Conservation (phyloP, 2,113 vertebrate species). For the Labeo catla region DNA sequence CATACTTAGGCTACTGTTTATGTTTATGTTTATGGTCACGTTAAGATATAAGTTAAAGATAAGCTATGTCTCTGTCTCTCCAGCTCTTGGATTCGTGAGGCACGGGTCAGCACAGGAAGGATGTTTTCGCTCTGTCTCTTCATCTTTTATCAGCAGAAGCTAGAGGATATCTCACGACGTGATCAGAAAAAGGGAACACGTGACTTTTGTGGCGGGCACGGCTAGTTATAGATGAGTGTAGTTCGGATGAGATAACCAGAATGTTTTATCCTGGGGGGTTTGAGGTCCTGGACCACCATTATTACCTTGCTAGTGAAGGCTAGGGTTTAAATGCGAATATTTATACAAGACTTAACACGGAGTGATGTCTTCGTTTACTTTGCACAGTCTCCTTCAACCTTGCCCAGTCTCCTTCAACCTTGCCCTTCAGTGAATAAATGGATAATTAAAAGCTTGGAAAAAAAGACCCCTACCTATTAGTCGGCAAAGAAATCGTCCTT, state of each 20-base stretch:
- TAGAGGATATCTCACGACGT: constrained; percentile 4
- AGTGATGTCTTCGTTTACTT: background rate
- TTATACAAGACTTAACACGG: background rate
- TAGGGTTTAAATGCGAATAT: background rate
- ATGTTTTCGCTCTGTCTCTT: background rate
- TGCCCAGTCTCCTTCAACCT: background rate
- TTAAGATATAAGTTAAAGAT: background rate
- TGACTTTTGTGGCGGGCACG: background rate
- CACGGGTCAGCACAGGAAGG: background rate
- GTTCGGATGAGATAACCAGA: background rate
- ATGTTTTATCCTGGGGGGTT: background rate
- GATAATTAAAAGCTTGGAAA: background rate
- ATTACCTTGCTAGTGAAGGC: background rate
- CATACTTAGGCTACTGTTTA: background rate
- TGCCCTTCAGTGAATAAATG: background rate
- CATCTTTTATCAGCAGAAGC: constrained; percentile 23
- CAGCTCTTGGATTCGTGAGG: background rate
- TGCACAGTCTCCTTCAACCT: background rate
- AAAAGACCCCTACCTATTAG: background rate
- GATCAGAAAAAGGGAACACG: background rate
- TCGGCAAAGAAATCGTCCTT: background rate
- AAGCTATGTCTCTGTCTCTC: background rate
- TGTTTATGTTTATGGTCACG: background rate
- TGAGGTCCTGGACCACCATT: background rate
- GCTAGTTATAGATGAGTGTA: background rate